Base-by-base conservation (phyloP, 2,113 vertebrate genomes). In the Scytalopus superciliaris region DNA sequence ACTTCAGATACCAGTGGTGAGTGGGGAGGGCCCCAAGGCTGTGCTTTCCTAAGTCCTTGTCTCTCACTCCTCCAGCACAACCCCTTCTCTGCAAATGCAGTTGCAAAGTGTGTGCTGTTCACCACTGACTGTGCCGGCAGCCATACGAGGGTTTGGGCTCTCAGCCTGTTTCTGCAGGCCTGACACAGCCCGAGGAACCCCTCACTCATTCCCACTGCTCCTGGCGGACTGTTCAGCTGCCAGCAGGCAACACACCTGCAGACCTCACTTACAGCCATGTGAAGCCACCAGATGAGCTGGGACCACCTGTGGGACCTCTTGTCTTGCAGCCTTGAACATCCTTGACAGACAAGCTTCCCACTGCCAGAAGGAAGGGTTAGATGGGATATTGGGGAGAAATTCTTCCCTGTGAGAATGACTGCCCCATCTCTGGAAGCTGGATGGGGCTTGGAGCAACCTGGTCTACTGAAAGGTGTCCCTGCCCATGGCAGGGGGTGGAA, bases 131-230 rank as follows among this genome's bases (percentile, higher is more conserved):
- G 1, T 57, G 42, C 9, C 40, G 6, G 15, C 17, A 30, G 49
- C 2, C 5, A 31, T 27, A 23, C 0, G 1, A 2, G 44, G 10
- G 2, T 35, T 56, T 47, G 39, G 63, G 17, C 24, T 64, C 67
- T 56, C 63, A 69, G 76, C 72, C 27, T 21, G 1, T 37, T 86
- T 45, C 44, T 52, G 33, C 19, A 17, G 21, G 37, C 14, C 27
- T 12, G 17, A 14, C 23, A 42, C 6, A n/a, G 53, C 2, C 1
- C 6, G 9, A 77, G 73, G n/a, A 81, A 7, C 6, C 3, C 49
- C 19, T 6, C 1, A 1, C 13, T 77, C 33, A 68, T 35, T 64
- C 25, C 24, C 50, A 27, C 12, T 1, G 0, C 8, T 44, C 33
- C 22, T 3, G 3, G 24, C 56, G 49, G 45, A 15, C 76, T 4